phyloP scores from a whole-genome alignment of 53 echinoderm and acorn worm species.

The Echinometra lucunter region DNA sequence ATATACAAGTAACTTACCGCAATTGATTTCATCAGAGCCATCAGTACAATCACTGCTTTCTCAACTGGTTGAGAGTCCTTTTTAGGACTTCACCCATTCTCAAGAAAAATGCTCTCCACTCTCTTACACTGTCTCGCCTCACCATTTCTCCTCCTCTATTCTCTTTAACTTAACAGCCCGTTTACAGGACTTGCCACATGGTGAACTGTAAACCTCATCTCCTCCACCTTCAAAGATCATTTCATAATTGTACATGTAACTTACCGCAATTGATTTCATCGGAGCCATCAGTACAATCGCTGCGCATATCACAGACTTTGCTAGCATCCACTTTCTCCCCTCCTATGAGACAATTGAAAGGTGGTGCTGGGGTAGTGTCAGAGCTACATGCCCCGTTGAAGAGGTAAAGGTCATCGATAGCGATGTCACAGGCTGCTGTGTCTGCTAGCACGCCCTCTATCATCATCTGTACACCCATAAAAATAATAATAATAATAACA shows the following conservation, averaged over 20 bases:
- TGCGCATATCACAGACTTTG: slow-evolving; percentile 74
- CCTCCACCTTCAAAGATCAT: no score
- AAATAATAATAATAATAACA: not conserved
- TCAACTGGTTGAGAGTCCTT: no score
- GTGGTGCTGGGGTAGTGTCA: slow-evolving; percentile 74
- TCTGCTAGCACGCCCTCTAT: slow-evolving; percentile 79
- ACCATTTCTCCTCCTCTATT: no score
- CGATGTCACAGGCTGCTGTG: slow-evolving; percentile 78
- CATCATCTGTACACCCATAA: slow-evolving; percentile 47
- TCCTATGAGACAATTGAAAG: slow-evolving; percentile 74
- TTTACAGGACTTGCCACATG: no score
- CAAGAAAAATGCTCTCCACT: no score
- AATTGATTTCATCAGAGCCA: slow-evolving; percentile 79
- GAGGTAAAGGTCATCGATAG: slow-evolving; percentile 81
- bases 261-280: slow-evolving; percentile 86
- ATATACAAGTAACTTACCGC: slow-evolving; percentile 67
- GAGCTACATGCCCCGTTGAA: slow-evolving; percentile 27
- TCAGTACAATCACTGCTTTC: no score
- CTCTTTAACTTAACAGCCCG: no score
- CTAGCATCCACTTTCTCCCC: slow-evolving; percentile 23
- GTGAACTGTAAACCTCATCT: no score
- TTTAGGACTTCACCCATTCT: no score
- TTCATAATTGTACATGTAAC: not conserved
- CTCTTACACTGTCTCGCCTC: no score
- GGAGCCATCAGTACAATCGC: slow-evolving; percentile 76